Conservation (phyloP, 1,140 invertebrate species). For the Drosophila orena region DNA sequence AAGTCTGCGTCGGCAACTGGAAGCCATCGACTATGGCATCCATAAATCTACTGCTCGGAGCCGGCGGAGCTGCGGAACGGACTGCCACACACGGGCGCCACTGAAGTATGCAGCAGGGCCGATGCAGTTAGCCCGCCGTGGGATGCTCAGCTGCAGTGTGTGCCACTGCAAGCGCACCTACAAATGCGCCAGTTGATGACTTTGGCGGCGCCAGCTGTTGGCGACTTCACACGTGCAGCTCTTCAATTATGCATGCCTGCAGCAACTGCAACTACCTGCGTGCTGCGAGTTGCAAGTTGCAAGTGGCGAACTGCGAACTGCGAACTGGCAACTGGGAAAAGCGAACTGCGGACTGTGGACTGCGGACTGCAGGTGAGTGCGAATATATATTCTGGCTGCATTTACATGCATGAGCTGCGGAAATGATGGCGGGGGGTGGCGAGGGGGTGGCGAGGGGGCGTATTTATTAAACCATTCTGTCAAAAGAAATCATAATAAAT, state of each 20-base stretch:
- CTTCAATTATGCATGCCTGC: constrained; percentile 63
- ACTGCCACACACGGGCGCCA: background rate
- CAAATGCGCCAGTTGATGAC: constrained; percentile 51
- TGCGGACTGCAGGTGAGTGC: background rate
- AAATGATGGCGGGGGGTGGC: background rate
- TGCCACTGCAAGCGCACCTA: constrained; percentile 7
- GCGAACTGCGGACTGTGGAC: background rate
- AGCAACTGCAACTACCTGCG: constrained; percentile 11
- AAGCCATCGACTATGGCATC: background rate
- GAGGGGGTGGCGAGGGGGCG: too few relatives aligned
- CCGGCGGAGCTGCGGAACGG: constrained; percentile 4
- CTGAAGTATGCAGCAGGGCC: constrained; percentile 45
- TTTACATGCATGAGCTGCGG: constrained; percentile 47
- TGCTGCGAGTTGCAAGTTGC: too few relatives aligned
- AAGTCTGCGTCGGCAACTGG: background rate
- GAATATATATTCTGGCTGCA: constrained; percentile 9
- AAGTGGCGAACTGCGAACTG: too few relatives aligned
- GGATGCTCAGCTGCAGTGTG: background rate
- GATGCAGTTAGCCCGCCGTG: constrained; percentile 16
- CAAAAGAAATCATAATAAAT: constrained; percentile 66
- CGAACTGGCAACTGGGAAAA: background rate
- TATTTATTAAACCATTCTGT: constrained; percentile 57
- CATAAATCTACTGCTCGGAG: constrained; percentile 49
- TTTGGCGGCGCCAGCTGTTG: constrained; percentile 51
- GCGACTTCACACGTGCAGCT: constrained; percentile 64